These are phyloP conservation scores for Brachypterus glaber DNA, from an alignment of 2,888 invertebrate species.

Conservation along the genomic window DNA sequence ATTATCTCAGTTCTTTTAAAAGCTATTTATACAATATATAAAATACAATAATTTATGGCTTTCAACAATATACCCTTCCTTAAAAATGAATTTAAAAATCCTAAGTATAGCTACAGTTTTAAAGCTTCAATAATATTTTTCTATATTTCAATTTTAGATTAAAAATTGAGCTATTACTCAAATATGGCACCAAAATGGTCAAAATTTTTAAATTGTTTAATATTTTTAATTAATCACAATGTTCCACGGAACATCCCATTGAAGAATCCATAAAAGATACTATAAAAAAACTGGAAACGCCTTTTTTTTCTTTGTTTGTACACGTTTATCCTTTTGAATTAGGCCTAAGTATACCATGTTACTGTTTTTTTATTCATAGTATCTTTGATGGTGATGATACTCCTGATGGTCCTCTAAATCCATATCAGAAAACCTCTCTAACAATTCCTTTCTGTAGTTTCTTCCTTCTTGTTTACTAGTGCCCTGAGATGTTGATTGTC, in stretches of 20 bases:
- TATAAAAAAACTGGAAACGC: slow-evolving; percentile 10
- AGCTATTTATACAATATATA: slow-evolving; percentile 37
- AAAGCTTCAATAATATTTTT: slow-evolving; percentile 37
- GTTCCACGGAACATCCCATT: slow-evolving; percentile 40
- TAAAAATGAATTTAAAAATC: slow-evolving; percentile 36
- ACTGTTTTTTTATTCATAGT: slow-evolving; percentile 32
- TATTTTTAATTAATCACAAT: slow-evolving; percentile 30
- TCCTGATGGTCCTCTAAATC: slow-evolving; percentile 39
- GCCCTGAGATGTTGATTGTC: slow-evolving; percentile 17
- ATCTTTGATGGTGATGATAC: slow-evolving; percentile 35
- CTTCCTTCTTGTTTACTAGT: slow-evolving; percentile 35
- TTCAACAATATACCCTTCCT: slow-evolving; percentile 25
- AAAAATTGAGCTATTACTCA: slow-evolving; percentile 44
- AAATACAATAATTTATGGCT: slow-evolving; percentile 36
- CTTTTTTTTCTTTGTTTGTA: slow-evolving; percentile 8
- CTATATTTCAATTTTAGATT: slow-evolving; percentile 32
- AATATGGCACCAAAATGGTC: slow-evolving; percentile 43
- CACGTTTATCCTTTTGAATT: slow-evolving; percentile 14
- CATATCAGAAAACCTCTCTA: slow-evolving; percentile 39
- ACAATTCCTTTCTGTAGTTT: slow-evolving; percentile 38
- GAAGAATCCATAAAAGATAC: slow-evolving; percentile 34
- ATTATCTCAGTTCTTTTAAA: slow-evolving; percentile 33
- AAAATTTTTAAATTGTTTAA: slow-evolving; percentile 34
- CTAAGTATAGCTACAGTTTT: slow-evolving; percentile 34
- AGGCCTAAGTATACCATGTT: slow-evolving; percentile 12